Evolutionary conservation across 1,140 invertebrate species (phyloP), one percentile per base, ranked within the genome.

Genomic region (Dolichoris vasculosae): DNA sequence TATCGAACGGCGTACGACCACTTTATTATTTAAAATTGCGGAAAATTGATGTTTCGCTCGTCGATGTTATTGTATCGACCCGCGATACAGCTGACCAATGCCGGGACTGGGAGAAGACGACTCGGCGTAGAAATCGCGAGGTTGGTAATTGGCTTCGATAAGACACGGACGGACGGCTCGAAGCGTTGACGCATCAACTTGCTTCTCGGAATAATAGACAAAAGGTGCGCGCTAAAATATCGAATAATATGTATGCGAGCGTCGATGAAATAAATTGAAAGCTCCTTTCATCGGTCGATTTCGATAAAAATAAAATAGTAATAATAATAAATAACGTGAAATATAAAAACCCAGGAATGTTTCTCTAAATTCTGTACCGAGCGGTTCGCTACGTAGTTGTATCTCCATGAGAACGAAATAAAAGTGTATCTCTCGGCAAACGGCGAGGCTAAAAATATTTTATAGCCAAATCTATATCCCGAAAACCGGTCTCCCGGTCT

Each of bases 381-480:
- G 11, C 23, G 23, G 38, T 73, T 82, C 73, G 55, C 32, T 38
- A 26, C 40, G n/a, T 26, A 55, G 69, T 48, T 59, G 35, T 75
- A 73, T 83, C 40, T 35, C 38, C 51, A 83, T 43, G 55, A 59
- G 26, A 76, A 23, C 20, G 40, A 76, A 71, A 83, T 71, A 78
- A 75, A 80, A 80, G 63, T 69, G 30, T 80, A 38, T 40, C 63
- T 40, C 63, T 55, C 46, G 30, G 69, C 43, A n/a, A 51, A 81
- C 84, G 32, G 30, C 23, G 43, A 35, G 35, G 59, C 71, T 82
- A 87, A 87, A 87, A 86, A 86, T 87, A 86, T 86, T 88, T 87
- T 88, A 88, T 87, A 82, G 82, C 80, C 87, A 84, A 88, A 88
- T 88, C 83, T 84, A 88, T 86, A 84, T 78, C 48, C 77, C 63